phyloP scores from a whole-genome alignment of 1,140 invertebrate genomes.

The Aphis gossypii region DNA sequence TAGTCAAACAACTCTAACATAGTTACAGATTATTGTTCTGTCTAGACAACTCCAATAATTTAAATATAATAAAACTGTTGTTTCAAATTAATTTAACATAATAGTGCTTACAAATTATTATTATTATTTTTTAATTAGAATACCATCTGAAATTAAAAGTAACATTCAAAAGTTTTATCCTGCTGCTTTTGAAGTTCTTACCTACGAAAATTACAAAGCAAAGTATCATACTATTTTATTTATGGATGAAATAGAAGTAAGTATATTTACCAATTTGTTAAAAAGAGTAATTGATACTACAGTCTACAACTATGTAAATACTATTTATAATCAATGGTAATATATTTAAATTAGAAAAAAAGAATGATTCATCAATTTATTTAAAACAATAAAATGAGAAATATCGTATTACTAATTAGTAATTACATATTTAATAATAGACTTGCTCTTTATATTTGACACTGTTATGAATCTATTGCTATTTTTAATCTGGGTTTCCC shows the following conservation, averaged over 20 bases:
- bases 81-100: neutral
- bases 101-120: neutral
- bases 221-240: constrained; percentile 56
- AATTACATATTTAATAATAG: neutral
- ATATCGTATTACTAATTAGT: neutral
- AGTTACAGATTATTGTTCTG: neutral
- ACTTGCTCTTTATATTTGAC: neutral
- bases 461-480: neutral
- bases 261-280: neutral
- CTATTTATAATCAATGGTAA: too few species aligned
- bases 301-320: neutral
- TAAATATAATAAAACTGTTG: neutral
- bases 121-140: neutral
- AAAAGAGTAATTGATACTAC: too few species aligned
- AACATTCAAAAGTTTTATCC: constrained; percentile 22
- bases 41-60: neutral
- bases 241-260: constrained; percentile 56
- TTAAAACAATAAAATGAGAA: too few species aligned
- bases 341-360: neutral
- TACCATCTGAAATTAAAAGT: neutral
- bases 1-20: neutral
- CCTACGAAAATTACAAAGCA: constrained; percentile 36
- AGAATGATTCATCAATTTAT: neutral
- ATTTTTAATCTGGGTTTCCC: neutral
- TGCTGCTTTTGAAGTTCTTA: constrained; percentile 23